A percentile compares a stretch with the other conserved stretches of the same genome.
Conservation (phyloP, 2,888 invertebrate species). For the Eupithecia centaureata region DNA sequence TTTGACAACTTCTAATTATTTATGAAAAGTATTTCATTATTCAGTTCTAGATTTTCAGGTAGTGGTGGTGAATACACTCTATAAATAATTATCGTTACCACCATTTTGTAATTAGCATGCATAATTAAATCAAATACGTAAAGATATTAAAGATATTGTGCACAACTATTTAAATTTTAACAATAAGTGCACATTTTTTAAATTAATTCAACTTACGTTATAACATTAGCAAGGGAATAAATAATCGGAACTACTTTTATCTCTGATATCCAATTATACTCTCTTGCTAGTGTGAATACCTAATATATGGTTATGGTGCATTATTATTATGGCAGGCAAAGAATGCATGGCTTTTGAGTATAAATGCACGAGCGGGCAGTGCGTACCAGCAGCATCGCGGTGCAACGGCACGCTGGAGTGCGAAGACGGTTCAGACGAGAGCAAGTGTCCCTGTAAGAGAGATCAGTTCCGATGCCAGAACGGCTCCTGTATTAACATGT, state of each 20-base stretch:
- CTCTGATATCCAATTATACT: constrained; percentile 13
- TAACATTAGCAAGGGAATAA: constrained; percentile 3
- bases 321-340: constrained; percentile 75
- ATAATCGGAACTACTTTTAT: constrained; percentile 3
- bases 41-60: not conserved
- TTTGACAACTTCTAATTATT: constrained; percentile 66
- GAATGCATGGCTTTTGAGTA: constrained; percentile 83
- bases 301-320: constrained; percentile 67
- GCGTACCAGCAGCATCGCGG: constrained; percentile 79
- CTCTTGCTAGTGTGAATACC: constrained; percentile 40
- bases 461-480: constrained; percentile 85
- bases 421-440: constrained; percentile 78
- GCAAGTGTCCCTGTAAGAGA: constrained; percentile 72
- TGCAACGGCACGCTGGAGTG: constrained; percentile 83
- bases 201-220: not conserved
- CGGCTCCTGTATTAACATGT: constrained; percentile 86
- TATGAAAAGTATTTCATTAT: not conserved
- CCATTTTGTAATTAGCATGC: constrained; percentile 3
- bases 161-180: constrained; percentile 7
- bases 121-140: constrained; percentile 6
- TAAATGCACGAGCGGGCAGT: constrained; percentile 86
- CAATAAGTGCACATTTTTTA: not conserved
- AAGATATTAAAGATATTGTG: not conserved
- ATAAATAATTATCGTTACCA: not conserved
- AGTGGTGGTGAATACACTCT: not conserved